Conservation (phyloP, 2,113 vertebrate genomes). For the Rhegmatorhina hoffmannsi region DNA sequence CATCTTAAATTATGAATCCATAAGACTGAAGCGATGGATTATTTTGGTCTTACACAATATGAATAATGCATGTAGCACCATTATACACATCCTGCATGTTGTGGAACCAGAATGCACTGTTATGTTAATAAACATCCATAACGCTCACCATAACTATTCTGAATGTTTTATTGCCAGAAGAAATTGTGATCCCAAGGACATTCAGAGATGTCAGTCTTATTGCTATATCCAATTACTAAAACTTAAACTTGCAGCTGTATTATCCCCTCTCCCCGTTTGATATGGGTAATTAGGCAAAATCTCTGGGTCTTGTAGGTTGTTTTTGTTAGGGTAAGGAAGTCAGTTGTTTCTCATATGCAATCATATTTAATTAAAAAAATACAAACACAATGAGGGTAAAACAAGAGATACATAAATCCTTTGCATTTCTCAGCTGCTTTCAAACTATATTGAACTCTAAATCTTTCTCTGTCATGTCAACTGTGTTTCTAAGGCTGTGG, state of each 20-base stretch:
- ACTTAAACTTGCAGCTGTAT: not conserved
- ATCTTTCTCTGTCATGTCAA: not conserved
- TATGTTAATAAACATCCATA: conserved; percentile 33
- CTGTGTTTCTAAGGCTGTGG: not conserved
- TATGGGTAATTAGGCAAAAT: not conserved
- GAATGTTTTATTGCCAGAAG: conserved; percentile 8
- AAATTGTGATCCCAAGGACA: conserved; percentile 13
- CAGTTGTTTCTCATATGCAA: not conserved
- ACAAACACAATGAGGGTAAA: not conserved
- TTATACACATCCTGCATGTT: not conserved
- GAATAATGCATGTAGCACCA: conserved; percentile 50
- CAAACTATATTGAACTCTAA: not conserved
- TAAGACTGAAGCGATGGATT: not conserved
- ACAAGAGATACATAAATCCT: rapidly evolving
- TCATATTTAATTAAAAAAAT: not conserved
- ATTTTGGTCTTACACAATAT: not conserved
- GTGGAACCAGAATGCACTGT: not conserved
- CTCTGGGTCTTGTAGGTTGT: not conserved
- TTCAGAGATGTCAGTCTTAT: not conserved
- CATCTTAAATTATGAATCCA: conserved; percentile 11
- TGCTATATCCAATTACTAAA: not conserved
- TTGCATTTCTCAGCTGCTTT: not conserved
- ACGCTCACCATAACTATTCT: not conserved
- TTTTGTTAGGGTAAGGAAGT: not conserved
- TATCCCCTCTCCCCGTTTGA: not conserved